phyloP scores from a whole-genome alignment of 1,140 invertebrate genomes.

The Dufourea novaeangliae region DNA sequence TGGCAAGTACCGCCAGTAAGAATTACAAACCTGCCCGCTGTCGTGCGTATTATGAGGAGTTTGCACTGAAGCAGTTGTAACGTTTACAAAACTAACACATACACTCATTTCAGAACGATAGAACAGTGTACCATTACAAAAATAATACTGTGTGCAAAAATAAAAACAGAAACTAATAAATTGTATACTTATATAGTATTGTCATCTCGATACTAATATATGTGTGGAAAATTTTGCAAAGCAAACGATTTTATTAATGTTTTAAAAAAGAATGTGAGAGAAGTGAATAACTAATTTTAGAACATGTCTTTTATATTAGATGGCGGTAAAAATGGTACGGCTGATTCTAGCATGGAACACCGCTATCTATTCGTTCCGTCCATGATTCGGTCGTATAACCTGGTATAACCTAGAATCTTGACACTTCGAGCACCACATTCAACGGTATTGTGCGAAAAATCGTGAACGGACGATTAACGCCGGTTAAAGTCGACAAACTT shows the following conservation, averaged over 20 bases:
- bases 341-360: constrained; percentile 36
- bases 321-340: constrained; percentile 46
- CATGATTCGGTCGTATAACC: constrained; percentile 35
- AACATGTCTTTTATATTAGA: constrained; percentile 22
- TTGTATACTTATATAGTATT: background rate
- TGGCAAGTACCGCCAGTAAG: background rate
- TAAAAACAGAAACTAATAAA: background rate
- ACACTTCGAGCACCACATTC: constrained; percentile 28
- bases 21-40: constrained; percentile 12
- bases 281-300: constrained; percentile 4
- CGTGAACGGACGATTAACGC: constrained; percentile 43
- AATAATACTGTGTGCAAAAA: background rate
- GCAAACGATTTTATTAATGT: background rate
- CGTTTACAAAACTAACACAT: background rate
- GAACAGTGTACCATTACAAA: background rate
- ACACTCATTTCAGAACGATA: background rate
- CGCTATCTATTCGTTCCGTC: constrained; percentile 38
- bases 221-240: background rate
- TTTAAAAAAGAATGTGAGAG: background rate
- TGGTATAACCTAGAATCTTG: constrained; percentile 48
- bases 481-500: constrained; percentile 21
- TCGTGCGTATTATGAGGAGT: constrained; percentile 28
- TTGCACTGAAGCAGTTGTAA: constrained; percentile 3
- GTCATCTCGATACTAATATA: background rate
- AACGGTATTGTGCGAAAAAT: constrained; percentile 38